Evolutionary conservation across 1,140 invertebrate species (phyloP).

Genomic region (Pseudomyrmex concolor): DNA sequence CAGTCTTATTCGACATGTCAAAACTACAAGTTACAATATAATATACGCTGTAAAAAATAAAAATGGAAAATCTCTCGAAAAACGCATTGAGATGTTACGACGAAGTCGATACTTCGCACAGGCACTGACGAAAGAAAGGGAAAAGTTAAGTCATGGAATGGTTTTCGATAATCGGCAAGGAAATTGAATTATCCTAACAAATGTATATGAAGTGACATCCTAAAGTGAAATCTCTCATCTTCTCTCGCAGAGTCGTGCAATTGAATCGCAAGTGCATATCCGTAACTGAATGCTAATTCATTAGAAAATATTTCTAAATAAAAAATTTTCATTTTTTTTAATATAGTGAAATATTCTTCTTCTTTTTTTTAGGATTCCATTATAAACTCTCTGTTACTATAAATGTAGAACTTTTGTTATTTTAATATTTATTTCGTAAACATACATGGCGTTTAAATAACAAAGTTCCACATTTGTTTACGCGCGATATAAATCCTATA

Average conservation of each 20-base stretch:
- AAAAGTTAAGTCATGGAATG: constrained; percentile 43
- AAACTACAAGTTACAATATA: constrained; percentile 35
- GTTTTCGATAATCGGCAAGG: constrained; percentile 25
- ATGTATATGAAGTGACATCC: not conserved
- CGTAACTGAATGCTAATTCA: not conserved
- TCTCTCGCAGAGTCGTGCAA: not conserved
- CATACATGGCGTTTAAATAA: constrained; percentile 10
- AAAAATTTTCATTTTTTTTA: not conserved
- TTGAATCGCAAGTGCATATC: constrained; percentile 4
- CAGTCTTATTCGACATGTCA: constrained; percentile 35
- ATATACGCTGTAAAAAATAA: constrained; percentile 38
- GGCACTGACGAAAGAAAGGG: constrained; percentile 13
- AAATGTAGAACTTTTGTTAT: constrained; percentile 10
- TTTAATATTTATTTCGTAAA: constrained; percentile 22
- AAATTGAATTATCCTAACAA: constrained; percentile 18
- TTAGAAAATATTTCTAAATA: not conserved
- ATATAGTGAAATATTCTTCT: not conserved
- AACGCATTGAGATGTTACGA: constrained; percentile 13
- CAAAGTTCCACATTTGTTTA: not conserved
- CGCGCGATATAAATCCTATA: not conserved
- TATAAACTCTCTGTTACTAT: not conserved
- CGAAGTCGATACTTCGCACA: constrained; percentile 18
- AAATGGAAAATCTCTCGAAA: constrained; percentile 17
- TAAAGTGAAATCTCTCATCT: not conserved
- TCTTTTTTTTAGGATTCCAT: not conserved